Percentiles rank a stretch among this genome's conserved stretches.
phyloP scores from a whole-genome alignment of 2,113 vertebrate species.

The Cairina moschata region DNA sequence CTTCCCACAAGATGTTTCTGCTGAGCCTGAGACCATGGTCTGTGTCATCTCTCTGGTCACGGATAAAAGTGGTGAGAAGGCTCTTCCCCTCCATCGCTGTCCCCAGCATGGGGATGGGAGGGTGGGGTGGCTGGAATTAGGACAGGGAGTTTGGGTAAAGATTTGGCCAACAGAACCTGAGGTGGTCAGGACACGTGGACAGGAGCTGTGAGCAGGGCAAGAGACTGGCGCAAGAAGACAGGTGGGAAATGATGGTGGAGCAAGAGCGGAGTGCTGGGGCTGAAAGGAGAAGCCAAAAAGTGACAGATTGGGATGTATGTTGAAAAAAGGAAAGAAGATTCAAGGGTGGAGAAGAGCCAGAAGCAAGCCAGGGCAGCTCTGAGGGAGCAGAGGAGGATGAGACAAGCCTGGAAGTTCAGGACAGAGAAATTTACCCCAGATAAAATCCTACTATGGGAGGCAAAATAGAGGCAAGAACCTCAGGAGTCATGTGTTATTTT shows the following conservation, averaged over 20 bases:
- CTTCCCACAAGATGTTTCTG: no score
- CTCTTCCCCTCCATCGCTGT: no score
- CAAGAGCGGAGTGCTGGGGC: no score
- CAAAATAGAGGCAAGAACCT: background rate
- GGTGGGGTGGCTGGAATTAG: background rate
- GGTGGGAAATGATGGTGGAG: background rate
- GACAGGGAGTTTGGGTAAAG: background rate
- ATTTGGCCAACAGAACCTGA: background rate
- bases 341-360: background rate
- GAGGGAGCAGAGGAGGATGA: background rate
- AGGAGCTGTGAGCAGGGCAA: background rate
- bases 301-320: background rate
- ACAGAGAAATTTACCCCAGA: background rate
- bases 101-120: background rate
- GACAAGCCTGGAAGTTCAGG: background rate
- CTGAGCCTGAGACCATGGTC: no score
- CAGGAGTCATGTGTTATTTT: rapidly evolving
- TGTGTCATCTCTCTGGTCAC: no score
- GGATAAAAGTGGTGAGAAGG: no score
- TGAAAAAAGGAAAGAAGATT: background rate
- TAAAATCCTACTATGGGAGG: background rate
- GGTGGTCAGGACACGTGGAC: background rate
- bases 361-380: background rate
- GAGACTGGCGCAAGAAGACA: background rate
- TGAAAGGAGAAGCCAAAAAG: background rate